These are phyloP conservation scores for Diploptera punctata DNA, from an alignment of 2,888 invertebrate genomes.

Conservation along the genomic window DNA sequence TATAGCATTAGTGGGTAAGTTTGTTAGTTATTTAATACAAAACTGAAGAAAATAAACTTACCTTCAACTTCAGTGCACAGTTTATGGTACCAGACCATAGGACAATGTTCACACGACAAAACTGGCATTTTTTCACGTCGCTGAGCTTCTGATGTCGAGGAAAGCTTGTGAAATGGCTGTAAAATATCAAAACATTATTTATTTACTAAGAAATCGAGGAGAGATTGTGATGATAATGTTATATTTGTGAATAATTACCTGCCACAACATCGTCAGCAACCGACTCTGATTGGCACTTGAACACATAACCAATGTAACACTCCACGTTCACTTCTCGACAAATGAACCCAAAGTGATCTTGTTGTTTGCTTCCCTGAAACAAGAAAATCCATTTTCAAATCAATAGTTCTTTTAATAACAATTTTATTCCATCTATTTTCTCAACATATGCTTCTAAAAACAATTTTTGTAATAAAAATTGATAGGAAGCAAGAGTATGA, in stretches of 20 bases:
- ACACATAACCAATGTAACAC: conserved; percentile 84
- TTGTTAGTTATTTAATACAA: not conserved
- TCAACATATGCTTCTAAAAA: too few species aligned
- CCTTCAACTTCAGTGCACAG: conserved; percentile 86
- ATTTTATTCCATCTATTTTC: too few species aligned
- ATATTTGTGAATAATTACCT: conserved; percentile 55
- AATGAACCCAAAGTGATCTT: conserved; percentile 93
- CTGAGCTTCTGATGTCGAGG: conserved; percentile 61
- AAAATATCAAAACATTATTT: conserved; percentile 47
- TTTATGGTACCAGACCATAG: conserved; percentile 94
- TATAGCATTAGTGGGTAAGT: too few species aligned
- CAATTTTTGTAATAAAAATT: too few species aligned
- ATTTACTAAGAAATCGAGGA: not conserved
- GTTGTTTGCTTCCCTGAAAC: conserved; percentile 74
- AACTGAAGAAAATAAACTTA: conserved; percentile 48
- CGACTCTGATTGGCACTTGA: conserved; percentile 86
- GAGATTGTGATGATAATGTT: conserved; percentile 3
- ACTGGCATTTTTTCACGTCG: conserved; percentile 70
- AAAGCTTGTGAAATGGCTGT: conserved; percentile 83
- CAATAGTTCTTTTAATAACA: too few species aligned
- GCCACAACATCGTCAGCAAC: conserved; percentile 82
- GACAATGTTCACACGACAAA: conserved; percentile 91
- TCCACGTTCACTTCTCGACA: conserved; percentile 75
- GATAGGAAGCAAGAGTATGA: too few species aligned
- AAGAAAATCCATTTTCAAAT: too few species aligned